Percentiles rank a stretch among this genome's conserved stretches.
These are phyloP conservation scores for Caenorhabditis sinica DNA, from an alignment of 2,888 invertebrate genomes.

Conservation along the genomic window DNA sequence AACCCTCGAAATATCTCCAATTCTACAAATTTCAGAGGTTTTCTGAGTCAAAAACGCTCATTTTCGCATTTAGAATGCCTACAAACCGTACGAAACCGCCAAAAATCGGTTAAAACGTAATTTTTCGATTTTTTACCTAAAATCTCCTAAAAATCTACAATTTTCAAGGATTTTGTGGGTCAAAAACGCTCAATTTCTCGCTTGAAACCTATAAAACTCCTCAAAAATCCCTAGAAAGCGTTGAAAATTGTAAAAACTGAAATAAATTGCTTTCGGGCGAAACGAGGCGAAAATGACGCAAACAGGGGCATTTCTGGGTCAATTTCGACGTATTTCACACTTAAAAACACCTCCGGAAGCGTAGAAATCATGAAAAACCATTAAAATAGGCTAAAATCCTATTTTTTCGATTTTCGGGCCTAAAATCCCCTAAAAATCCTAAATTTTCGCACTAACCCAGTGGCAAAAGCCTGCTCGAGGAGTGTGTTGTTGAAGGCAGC, in stretches of 20 bases:
- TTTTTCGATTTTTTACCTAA: neutral
- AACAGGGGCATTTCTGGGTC: neutral
- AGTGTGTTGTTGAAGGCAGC: constrained; percentile 75
- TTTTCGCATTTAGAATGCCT: neutral
- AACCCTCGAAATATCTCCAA: neutral
- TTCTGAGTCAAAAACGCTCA: neutral
- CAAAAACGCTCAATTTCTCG: neutral
- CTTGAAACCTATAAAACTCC: neutral
- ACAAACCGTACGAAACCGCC: neutral
- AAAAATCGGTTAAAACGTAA: neutral
- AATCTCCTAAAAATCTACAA: too few relatives aligned
- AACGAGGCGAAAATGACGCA: neutral
- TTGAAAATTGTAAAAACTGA: neutral
- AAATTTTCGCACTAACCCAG: constrained; percentile 76
- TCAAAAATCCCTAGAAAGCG: neutral
- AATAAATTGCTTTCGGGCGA: neutral
- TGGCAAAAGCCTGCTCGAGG: constrained; percentile 75
- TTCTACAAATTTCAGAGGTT: neutral
- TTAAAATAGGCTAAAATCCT: neutral
- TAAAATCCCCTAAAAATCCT: constrained; percentile 37
- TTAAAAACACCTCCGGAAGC: neutral
- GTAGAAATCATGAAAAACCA: too few relatives aligned
- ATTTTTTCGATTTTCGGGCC: constrained; percentile 21
- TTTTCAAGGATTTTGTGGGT: neutral
- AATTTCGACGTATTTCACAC: neutral